These are phyloP conservation scores for Macrotrachela quadricornifera DNA, from an alignment of 1,140 invertebrate genomes.

Conservation along the genomic window DNA sequence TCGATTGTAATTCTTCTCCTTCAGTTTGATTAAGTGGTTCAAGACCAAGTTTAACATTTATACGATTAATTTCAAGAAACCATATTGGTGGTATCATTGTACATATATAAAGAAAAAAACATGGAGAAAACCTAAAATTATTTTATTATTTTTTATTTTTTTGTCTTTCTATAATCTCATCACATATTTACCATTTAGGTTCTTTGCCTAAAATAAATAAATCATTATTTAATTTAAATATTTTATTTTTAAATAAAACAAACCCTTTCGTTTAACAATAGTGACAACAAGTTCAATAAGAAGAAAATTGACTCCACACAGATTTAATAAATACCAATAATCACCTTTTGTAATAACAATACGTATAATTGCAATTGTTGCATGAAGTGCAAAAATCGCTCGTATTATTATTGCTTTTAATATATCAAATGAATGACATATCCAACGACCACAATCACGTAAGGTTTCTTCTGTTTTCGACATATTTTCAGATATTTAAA, in stretches of 20 bases:
- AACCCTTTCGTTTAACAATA: conserved; percentile 14
- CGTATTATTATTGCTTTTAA: conserved; percentile 16
- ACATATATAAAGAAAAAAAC: conserved; percentile 8
- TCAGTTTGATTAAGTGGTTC: too few species aligned
- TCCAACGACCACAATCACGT: not conserved
- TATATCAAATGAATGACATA: conserved; percentile 11
- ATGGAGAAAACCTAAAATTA: conserved; percentile 6
- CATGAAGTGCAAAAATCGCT: conserved; percentile 15
- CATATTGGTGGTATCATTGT: conserved; percentile 8
- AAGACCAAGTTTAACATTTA: not conserved
- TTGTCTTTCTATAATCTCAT: not conserved
- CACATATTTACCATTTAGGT: conserved; percentile 7
- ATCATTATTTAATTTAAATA: too few species aligned
- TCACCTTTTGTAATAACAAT: conserved; percentile 12
- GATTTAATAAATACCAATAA: conserved; percentile 15
- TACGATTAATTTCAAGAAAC: conserved; percentile 2
- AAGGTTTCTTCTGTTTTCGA: too few species aligned
- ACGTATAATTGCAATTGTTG: conserved; percentile 16
- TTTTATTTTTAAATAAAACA: too few species aligned
- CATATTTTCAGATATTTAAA: too few species aligned
- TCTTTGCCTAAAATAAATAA: not conserved
- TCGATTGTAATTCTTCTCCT: too few species aligned
- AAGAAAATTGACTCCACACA: conserved; percentile 12
- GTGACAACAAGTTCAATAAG: conserved; percentile 15
- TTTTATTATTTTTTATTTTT: not conserved